Conservation (phyloP, 2,888 invertebrate species). For the Philonicus albiceps region DNA sequence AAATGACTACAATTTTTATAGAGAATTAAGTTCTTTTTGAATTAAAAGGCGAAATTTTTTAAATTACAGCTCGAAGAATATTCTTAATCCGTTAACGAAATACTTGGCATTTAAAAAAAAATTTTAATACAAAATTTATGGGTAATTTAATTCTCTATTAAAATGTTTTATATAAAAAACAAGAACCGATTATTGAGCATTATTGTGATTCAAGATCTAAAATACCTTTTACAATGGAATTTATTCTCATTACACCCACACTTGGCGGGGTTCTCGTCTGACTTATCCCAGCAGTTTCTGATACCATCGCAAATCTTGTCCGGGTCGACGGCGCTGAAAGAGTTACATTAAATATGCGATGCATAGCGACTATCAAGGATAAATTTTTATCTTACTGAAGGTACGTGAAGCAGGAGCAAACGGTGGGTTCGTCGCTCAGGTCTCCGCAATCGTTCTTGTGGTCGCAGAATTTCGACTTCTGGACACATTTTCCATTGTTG, state of each 20-base stretch:
- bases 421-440: slow-evolving; percentile 73
- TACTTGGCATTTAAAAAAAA: too few relatives aligned
- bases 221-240: slow-evolving; percentile 67
- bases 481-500: slow-evolving; percentile 71
- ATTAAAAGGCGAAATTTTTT: too few relatives aligned
- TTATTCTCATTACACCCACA: slow-evolving; percentile 69
- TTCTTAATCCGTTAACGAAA: too few relatives aligned
- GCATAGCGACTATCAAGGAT: neutral
- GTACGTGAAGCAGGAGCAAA: slow-evolving; percentile 73
- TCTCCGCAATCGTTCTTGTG: slow-evolving; percentile 75
- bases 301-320: slow-evolving; percentile 78
- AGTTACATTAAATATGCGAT: neutral
- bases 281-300: slow-evolving; percentile 78
- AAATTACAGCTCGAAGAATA: too few relatives aligned
- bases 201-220: slow-evolving; percentile 38
- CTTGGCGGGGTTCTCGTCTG: slow-evolving; percentile 74
- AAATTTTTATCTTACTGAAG: slow-evolving; percentile 62
- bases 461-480: slow-evolving; percentile 75
- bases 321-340: slow-evolving; percentile 68
- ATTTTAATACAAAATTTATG: too few relatives aligned
- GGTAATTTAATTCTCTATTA: too few relatives aligned
- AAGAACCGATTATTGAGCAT: too few relatives aligned
- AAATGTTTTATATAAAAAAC: too few relatives aligned
- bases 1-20: too few relatives aligned
- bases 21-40: too few relatives aligned